Conservation (phyloP, 2,888 invertebrate species). For the Poecilus cupreus region DNA sequence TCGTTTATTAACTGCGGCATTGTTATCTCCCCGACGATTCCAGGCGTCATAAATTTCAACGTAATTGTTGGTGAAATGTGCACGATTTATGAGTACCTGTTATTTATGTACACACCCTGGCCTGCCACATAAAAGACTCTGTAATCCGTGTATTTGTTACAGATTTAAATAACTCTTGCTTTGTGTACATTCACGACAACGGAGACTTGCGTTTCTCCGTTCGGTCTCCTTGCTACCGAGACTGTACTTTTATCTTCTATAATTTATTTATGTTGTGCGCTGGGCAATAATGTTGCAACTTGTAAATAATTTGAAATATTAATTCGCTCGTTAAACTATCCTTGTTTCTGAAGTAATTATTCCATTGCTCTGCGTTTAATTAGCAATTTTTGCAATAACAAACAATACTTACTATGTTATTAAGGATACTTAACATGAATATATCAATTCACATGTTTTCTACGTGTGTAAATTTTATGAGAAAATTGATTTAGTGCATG, state of each 20-base stretch:
- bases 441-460: not conserved
- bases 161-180: constrained; percentile 69
- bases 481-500: no score
- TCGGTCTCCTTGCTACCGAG: not conserved
- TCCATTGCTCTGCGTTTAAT: not conserved
- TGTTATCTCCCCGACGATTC: constrained; percentile 66
- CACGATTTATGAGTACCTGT: constrained; percentile 69
- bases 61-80: constrained; percentile 72
- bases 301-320: constrained; percentile 29
- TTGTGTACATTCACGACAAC: constrained; percentile 14
- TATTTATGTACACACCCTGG: constrained; percentile 68
- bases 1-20: constrained; percentile 65
- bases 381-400: not conserved
- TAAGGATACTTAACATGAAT: not conserved
- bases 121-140: constrained; percentile 69
- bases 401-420: not conserved
- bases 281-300: constrained; percentile 12
- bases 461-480: not conserved
- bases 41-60: constrained; percentile 69
- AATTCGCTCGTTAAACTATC: constrained; percentile 16
- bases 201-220: not conserved
- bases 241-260: constrained; percentile 3
- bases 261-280: constrained; percentile 9
- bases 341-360: not conserved
- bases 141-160: constrained; percentile 71